Base-by-base conservation (phyloP, 2,888 invertebrate genomes). In the Lepas anatifera region DNA sequence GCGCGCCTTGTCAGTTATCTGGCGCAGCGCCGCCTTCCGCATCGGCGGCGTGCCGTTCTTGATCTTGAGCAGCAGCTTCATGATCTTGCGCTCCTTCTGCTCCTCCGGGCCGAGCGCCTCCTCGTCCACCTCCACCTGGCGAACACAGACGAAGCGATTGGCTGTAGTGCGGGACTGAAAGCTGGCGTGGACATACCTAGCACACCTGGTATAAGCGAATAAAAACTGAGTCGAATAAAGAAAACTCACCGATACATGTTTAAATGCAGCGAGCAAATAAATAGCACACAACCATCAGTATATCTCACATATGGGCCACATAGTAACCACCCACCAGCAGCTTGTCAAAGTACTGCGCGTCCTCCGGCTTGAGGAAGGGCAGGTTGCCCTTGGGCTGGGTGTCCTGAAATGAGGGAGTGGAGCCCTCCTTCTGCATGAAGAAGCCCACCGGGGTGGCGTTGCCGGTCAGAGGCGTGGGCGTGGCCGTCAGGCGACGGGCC, bases 1-100 rank as follows among this genome's bases (percentile, higher is more conserved):
- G 64, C 99, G 85, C 0, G 99, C 97, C 76, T 99, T 99, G 80
- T 99, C 98, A 0, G 99, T 99, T 75, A 99, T 98, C 81, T 98
- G 97, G 71, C 98, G 85, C 41, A 98, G 82, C 0, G 98, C 97
- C 0, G 97, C 93, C 82, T 99, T 99, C 74, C 99, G 86, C 97
- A 99, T 98, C 0, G 98, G 99, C 22, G 99, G 99, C 0, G 99
- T 98, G 32, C 99, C 99, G 78, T 99, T 99, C 84, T 99, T 99
- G 72, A 99, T 99, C 81, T 99, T 99, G 70, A 99, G 82, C 75
- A 99, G 80, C 16, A 99, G 84, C 78, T 96, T 97, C 99, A 99
- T 99, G 68, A 99, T 99, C 82, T 98, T 98, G 64, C 99, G 84
- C 80, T 99, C 99, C 79, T 97, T 98, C 75, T 94, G 90, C 79